Conservation (phyloP, 1,140 invertebrate genomes). For the Alviniconcha marisindica region DNA sequence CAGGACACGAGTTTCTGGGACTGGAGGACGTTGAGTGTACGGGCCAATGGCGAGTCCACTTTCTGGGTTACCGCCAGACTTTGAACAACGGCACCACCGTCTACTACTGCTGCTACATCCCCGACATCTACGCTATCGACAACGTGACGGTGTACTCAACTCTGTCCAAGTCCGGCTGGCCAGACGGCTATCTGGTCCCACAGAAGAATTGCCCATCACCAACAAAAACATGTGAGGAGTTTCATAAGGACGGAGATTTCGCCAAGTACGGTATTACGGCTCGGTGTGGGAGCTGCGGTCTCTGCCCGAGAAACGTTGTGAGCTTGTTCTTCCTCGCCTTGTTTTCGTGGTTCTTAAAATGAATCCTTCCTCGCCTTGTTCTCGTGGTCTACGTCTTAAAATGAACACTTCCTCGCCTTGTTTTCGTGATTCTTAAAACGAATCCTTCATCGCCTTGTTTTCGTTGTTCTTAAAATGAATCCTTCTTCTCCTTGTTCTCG, state of each 20-base stretch:
- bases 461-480: too few species aligned
- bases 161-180: background rate
- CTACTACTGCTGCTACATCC: slow-evolving; percentile 25
- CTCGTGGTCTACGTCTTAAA: too few species aligned
- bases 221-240: background rate
- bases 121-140: slow-evolving; percentile 13
- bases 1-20: background rate
- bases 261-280: background rate
- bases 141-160: background rate
- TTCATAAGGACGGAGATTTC: background rate
- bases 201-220: background rate
- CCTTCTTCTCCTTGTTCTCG: too few species aligned
- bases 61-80: background rate
- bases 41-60: slow-evolving; percentile 19
- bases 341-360: too few species aligned
- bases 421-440: too few species aligned
- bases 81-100: background rate
- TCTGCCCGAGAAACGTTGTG: too few species aligned
- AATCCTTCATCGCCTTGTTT: too few species aligned
- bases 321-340: too few species aligned
- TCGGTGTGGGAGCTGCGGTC: too few species aligned
- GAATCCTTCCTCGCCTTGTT: too few species aligned
- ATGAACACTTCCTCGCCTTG: too few species aligned
- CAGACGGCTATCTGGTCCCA: background rate
- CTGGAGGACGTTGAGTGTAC: background rate